phyloP scores from a whole-genome alignment of 2,888 invertebrate genomes.

The Hydrotaea diabolus region DNA sequence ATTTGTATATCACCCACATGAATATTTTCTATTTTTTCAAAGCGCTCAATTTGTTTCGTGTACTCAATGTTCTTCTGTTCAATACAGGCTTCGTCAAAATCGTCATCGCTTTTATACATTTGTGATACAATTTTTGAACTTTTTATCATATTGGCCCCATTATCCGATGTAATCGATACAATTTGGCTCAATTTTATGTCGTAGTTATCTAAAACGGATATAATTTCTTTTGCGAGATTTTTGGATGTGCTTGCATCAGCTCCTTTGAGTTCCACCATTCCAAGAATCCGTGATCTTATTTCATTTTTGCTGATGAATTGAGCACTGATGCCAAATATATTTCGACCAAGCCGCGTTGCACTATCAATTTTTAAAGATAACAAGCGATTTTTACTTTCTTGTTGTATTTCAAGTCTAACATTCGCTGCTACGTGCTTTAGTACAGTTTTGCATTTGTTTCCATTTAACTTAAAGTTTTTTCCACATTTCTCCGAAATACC shows the following conservation, averaged over 20 bases:
- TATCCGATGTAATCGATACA: conserved; percentile 37
- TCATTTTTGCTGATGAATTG: conserved; percentile 14
- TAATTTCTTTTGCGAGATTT: conserved; percentile 34
- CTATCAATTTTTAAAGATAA: conserved; percentile 62
- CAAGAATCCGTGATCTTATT: conserved; percentile 30
- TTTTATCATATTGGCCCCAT: conserved; percentile 10
- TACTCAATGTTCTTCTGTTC: not conserved
- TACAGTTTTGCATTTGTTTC: conserved; percentile 51
- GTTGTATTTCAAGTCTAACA: conserved; percentile 30
- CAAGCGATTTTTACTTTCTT: conserved; percentile 36
- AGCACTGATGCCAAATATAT: conserved; percentile 61
- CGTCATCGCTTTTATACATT: conserved; percentile 37
- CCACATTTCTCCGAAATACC: conserved; percentile 32
- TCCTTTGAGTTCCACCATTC: conserved; percentile 41
- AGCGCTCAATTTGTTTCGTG: not conserved
- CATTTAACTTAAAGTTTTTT: conserved; percentile 48
- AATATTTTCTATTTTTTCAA: not conserved
- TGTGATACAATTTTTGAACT: conserved; percentile 2
- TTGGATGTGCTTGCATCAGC: conserved; percentile 23
- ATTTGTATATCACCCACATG: conserved; percentile 32
- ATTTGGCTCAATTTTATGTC: conserved; percentile 18
- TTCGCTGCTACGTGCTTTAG: conserved; percentile 52
- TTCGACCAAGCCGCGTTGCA: conserved; percentile 45
- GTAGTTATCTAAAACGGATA: conserved; percentile 50
- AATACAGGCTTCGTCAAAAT: conserved; percentile 35